A percentile compares a stretch with the other conserved stretches of the same genome.
phyloP scores from a whole-genome alignment of 2,888 invertebrate genomes.

The Platyscelio sp. region DNA sequence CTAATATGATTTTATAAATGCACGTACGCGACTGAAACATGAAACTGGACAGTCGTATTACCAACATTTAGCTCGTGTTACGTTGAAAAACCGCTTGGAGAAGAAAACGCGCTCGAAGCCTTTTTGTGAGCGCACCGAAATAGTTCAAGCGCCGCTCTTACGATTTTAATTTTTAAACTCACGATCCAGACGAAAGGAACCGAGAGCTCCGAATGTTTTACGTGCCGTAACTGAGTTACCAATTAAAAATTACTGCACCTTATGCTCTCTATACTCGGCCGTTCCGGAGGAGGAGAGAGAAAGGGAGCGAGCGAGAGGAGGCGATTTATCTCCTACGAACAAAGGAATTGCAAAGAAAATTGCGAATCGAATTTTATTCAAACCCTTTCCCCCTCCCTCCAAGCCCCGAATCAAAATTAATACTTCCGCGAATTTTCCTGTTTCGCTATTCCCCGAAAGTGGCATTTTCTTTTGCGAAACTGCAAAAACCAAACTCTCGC shows the following conservation, averaged over 20 bases:
- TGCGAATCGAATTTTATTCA: too few species aligned
- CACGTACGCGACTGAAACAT: conserved; percentile 49
- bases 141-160: conserved; percentile 11
- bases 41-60: conserved; percentile 60
- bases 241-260: conserved; percentile 19
- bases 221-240: conserved; percentile 14
- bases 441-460: too few species aligned
- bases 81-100: conserved; percentile 26
- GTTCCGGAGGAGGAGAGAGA: too few species aligned
- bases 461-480: too few species aligned
- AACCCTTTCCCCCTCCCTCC: too few species aligned
- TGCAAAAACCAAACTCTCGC: too few species aligned
- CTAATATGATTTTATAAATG: conserved; percentile 56
- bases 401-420: too few species aligned
- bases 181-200: conserved; percentile 1
- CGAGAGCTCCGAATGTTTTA: background rate
- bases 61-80: conserved; percentile 60
- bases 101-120: conserved; percentile 46
- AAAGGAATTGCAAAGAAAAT: too few species aligned
- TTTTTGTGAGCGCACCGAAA: conserved; percentile 42
- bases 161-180: conserved; percentile 28
- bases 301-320: too few species aligned
- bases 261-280: background rate
- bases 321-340: background rate
- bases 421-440: too few species aligned